Evolutionary conservation across 2,888 invertebrate species (phyloP), one percentile per base, ranked within the genome.

Genomic region (Andrena bicolor): DNA sequence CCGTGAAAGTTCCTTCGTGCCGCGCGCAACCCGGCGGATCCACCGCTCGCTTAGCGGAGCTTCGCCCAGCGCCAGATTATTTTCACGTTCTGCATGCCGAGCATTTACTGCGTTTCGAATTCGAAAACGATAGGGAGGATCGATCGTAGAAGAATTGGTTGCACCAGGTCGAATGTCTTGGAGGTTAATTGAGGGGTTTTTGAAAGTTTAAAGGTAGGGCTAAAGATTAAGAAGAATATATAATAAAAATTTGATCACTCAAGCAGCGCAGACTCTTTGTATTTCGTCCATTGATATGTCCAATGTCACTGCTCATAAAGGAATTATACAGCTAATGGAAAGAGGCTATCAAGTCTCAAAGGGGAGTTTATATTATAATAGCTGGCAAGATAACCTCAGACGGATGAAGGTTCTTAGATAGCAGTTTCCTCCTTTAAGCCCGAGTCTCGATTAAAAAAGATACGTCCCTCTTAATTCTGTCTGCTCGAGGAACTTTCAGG

Each of bases 41-140:
- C 41, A 49, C 13, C 35, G 26, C 72, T n/a, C 48, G 32, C 49
- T 32, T 41, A 41, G 41, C 23, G n/a, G 2, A 65, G 41, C 32
- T 53, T 73, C 64, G 72, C 20, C 32, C 5, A 5, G 20, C 13
- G 56, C 23, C 3, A 41, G 63, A 63, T 63, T 41, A 20, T 63
- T 32, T 63, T n/a, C 6, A 5, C 35, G 20, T 16, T 20, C 16
- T 63, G 13, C n/a, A 30, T 48, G 61, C 28, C 13, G 20, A 61
- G 16, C 30, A 32, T 56, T 60, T 70, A 41, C 16, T 41, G 41
- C 41, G 41, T 5, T 41, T 16, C 16, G 41, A 41, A 41, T 16
- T 41, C 41, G 16, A 13, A 5, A 41, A 41, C 41, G 16, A 16
- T 41, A 16, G 41, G 41, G 13, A 41, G 41, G 16, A 16, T 5